Evolutionary conservation across 2,888 invertebrate genomes (phyloP).

Genomic region (Rhyacophila evoluta): DNA sequence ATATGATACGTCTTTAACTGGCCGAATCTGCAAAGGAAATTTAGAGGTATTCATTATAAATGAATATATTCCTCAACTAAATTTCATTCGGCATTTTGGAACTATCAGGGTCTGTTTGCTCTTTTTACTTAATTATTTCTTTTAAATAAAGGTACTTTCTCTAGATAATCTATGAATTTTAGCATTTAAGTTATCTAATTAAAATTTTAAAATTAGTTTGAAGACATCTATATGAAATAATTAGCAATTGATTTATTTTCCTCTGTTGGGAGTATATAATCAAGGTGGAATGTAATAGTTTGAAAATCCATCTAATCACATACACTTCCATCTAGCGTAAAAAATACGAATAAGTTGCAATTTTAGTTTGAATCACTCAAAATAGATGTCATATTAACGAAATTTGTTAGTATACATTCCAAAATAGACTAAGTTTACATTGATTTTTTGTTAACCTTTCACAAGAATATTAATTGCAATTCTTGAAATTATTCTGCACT

Average conservation of each 20-base stretch:
- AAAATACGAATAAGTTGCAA: no score
- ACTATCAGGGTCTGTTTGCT: constrained; percentile 1
- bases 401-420: not conserved
- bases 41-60: not conserved
- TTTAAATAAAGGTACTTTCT: not conserved
- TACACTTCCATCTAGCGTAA: no score
- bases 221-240: not conserved
- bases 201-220: not conserved
- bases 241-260: not conserved
- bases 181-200: not conserved
- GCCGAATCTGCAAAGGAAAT: no score
- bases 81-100: not conserved
- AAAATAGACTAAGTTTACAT: not conserved
- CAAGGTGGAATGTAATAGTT: not conserved
- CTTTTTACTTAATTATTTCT: not conserved
- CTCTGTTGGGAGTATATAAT: not conserved
- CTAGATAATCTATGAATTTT: not conserved
- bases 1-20: no score
- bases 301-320: no score
- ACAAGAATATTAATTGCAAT: not conserved
- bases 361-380: no score
- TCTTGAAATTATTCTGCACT: not conserved
- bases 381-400: no score
- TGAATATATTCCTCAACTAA: not conserved
- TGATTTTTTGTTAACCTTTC: not conserved